These are phyloP conservation scores for Cephonodes hylas DNA, from an alignment of 2,888 invertebrate genomes.

Conservation along the genomic window DNA sequence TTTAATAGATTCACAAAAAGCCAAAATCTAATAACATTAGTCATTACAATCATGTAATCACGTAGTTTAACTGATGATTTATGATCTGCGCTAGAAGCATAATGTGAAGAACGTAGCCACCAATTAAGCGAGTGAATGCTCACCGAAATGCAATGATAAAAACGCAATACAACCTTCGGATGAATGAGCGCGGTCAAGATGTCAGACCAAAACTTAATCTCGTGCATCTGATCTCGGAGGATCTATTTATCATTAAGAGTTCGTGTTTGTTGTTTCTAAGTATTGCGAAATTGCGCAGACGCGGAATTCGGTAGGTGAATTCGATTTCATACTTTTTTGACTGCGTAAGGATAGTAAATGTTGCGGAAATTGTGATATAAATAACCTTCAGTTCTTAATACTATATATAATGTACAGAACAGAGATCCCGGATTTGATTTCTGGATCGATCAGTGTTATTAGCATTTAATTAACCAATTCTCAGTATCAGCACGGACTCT, in stretches of 20 bases:
- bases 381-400: too few species aligned
- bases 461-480: too few species aligned
- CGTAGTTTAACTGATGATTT: background rate
- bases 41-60: background rate
- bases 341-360: too few species aligned
- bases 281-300: slow-evolving; percentile 23
- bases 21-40: too few species aligned
- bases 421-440: too few species aligned
- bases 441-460: too few species aligned
- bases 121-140: slow-evolving; percentile 25
- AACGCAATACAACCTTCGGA: slow-evolving; percentile 22
- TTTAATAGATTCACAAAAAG: background rate
- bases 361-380: too few species aligned
- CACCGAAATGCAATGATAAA: slow-evolving; percentile 14
- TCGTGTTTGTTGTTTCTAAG: slow-evolving; percentile 17
- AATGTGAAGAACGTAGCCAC: slow-evolving; percentile 5
- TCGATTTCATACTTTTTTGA: background rate
- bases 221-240: slow-evolving; percentile 11
- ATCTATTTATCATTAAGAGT: slow-evolving; percentile 26
- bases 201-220: slow-evolving; percentile 10
- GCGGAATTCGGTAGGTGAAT: background rate
- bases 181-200: slow-evolving; percentile 15
- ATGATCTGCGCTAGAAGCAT: background rate
- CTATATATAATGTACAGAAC: too few species aligned
- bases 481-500: too few species aligned